These are phyloP conservation scores for Pseudobourletiella spinata DNA, from an alignment of 1,140 invertebrate genomes.

Conservation along the genomic window DNA sequence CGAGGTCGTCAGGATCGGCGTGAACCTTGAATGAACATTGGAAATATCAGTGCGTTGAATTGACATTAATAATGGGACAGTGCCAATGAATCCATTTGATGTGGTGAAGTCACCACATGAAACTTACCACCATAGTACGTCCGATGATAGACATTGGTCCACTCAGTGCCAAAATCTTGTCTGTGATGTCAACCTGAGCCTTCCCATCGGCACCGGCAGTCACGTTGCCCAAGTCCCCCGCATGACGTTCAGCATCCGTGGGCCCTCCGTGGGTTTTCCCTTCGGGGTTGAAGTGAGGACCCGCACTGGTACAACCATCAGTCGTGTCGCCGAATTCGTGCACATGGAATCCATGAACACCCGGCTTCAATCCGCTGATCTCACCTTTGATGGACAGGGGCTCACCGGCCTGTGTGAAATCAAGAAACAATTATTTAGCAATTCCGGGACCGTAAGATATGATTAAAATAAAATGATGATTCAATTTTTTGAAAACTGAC, in stretches of 20 bases:
- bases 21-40: constrained; percentile 52
- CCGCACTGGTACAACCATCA: constrained; percentile 89
- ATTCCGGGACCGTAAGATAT: neutral
- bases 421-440: neutral
- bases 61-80: constrained; percentile 3
- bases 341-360: constrained; percentile 87
- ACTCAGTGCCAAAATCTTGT: constrained; percentile 60
- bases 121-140: constrained; percentile 69
- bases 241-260: constrained; percentile 60
- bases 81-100: constrained; percentile 2
- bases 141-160: constrained; percentile 75
- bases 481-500: too few relatives aligned
- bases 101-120: neutral
- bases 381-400: constrained; percentile 61
- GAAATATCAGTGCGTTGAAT: too few relatives aligned
- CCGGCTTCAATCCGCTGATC: constrained; percentile 57
- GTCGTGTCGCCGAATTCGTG: constrained; percentile 96
- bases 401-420: constrained; percentile 43
- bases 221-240: constrained; percentile 89
- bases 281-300: constrained; percentile 84
- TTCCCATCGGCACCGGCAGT: constrained; percentile 58
- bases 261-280: constrained; percentile 80
- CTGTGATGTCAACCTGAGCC: constrained; percentile 67
- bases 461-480: neutral
- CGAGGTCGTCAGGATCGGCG: constrained; percentile 89